Evolutionary conservation across 23 tunicate genomes (phyloP).

Genomic region (Diplosoma virens): DNA sequence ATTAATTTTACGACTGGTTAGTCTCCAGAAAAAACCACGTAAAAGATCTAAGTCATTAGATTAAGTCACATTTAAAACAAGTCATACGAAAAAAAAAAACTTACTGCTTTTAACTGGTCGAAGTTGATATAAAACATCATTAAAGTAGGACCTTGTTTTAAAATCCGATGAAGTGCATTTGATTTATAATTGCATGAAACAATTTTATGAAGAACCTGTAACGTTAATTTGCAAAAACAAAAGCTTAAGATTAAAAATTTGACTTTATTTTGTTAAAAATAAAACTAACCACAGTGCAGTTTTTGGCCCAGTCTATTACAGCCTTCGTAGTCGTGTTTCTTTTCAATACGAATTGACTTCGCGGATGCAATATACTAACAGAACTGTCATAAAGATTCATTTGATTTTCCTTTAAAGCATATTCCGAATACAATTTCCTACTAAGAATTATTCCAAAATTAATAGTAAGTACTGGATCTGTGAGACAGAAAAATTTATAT

Average conservation of each 20-base stretch:
- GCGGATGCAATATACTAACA: not conserved
- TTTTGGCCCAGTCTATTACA: conserved; percentile 5
- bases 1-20: not conserved
- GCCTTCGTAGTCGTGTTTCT: not conserved
- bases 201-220: not conserved
- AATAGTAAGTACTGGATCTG: not conserved
- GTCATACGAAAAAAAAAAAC: not conserved
- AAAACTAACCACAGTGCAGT: not conserved
- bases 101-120: conserved; percentile 1
- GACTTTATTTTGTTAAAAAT: not conserved
- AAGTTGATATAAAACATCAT: not conserved
- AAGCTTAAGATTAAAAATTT: not conserved
- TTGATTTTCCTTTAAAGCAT: not conserved
- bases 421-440: not conserved
- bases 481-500: too few relatives aligned
- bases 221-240: not conserved
- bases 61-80: not conserved
- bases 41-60: too few relatives aligned
- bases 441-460: not conserved
- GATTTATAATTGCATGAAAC: not conserved
- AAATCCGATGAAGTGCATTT: not conserved
- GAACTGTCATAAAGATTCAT: not conserved
- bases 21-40: too few relatives aligned
- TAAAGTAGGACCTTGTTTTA: conserved; percentile 3
- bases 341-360: not conserved